Base-by-base conservation (phyloP, 64 coral and sea anemone genomes). In the Trachythela sp. region DNA sequence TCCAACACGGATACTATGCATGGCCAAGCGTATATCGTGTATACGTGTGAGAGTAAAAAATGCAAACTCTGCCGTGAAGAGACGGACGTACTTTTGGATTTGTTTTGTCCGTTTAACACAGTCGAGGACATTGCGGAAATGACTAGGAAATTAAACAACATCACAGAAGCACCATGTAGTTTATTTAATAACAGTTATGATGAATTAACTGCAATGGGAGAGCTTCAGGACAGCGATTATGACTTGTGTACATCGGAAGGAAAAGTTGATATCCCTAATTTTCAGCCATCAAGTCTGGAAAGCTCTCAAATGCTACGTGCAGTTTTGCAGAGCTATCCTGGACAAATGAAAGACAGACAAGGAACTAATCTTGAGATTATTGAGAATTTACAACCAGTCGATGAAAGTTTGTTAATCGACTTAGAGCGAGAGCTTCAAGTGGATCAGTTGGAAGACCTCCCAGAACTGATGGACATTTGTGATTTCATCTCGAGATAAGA, bases 31-130 rank as follows among this genome's bases (percentile, higher is more conserved):
- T 80, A 80, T 18, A 37, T 35, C 33, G 75, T 80, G 30, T 80
- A 80, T 29, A 80, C 75, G 26, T 80, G 75, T 35, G 75, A 80
- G 37, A 80, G 75, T 29, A 35, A 2, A 30, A 39, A 38, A 35
- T 80, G 75, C 37, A 37, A 35, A 37, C 75, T 80, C 15, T 80
- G 75, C 20, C 31, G 75, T 15, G 75, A 37, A 35, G 75, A 80
- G 35, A 80, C 75, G 31, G 75, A 80, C 37, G 75, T 80, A 15
- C 75, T 80, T 80, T 39, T 80, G 17, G 75, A 80, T 35, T 39
- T 80, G 9, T 80, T 80, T 39, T 80, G 75, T 18, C 75, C 75
- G 33, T 80, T 80, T 30, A 80, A 80, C 34, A 29, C 75, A 38
- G 27, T 37, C 15, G 33, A 80, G 20, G 75, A 80, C 37, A 80